phyloP scores from a whole-genome alignment of 1,140 invertebrate genomes.

The Drosophila baimaii region DNA sequence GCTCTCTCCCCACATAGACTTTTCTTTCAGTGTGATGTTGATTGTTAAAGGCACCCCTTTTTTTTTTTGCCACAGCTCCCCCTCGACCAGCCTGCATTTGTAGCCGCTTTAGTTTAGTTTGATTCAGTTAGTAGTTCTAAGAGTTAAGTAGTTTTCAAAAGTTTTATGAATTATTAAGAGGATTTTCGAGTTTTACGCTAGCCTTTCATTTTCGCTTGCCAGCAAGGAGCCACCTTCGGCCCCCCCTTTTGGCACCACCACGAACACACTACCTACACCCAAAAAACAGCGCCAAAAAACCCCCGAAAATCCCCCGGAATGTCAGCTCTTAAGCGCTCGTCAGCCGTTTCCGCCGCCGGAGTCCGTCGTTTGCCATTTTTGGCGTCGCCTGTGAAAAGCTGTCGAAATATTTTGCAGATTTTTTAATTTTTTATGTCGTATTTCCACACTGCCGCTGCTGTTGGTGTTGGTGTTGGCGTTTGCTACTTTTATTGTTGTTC shows the following conservation, averaged over 20 bases:
- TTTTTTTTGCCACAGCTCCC: conserved; percentile 1
- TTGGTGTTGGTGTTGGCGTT: conserved; percentile 23
- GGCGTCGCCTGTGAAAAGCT: conserved; percentile 65
- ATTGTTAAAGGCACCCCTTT: conserved; percentile 21
- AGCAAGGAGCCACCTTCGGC: neutral
- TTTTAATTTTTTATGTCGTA: conserved; percentile 75
- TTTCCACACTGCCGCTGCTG: conserved; percentile 46
- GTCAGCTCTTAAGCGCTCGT: conserved; percentile 54
- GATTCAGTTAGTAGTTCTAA: conserved; percentile 82
- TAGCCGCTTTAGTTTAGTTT: conserved; percentile 78
- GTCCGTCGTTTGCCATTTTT: conserved; percentile 41
- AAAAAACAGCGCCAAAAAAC: neutral
- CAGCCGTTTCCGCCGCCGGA: conserved; percentile 62
- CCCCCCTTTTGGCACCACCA: neutral
- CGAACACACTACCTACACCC: no score
- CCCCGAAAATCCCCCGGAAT: conserved; percentile 1
- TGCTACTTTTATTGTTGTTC: conserved; percentile 31
- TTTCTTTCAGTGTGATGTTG: conserved; percentile 6
- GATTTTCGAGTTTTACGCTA: conserved; percentile 81
- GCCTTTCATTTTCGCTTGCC: conserved; percentile 66
- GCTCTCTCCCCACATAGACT: no score
- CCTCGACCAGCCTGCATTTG: conserved; percentile 38
- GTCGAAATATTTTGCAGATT: conserved; percentile 81
- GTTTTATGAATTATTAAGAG: conserved; percentile 83
- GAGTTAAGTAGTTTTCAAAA: conserved; percentile 81